Evolutionary conservation across 2,797 vertebrate species (phyloP).

Genomic region (Lithobates sylvaticus): DNA sequence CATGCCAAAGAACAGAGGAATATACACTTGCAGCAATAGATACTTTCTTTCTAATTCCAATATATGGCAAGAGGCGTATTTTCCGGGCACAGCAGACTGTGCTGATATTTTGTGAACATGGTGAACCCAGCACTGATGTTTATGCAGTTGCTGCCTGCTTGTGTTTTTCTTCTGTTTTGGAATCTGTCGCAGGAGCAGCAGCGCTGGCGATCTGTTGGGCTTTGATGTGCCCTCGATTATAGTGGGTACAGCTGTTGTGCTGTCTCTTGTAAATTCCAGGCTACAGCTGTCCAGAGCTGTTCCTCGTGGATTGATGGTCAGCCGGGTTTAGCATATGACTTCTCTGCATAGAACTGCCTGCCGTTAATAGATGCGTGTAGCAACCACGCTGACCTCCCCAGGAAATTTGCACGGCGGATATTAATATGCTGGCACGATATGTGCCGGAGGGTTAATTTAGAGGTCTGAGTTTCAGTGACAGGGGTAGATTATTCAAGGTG

Average conservation of each 20-base stretch:
- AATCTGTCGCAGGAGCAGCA: conserved; percentile 79
- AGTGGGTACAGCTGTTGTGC: conserved; percentile 83
- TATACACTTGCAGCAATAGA: too few relatives aligned
- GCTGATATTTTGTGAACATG: too few relatives aligned
- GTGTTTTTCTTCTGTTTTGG: conserved; percentile 83
- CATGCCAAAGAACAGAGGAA: too few relatives aligned
- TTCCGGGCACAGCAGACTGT: too few relatives aligned
- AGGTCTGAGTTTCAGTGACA: neutral
- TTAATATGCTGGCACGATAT: neutral
- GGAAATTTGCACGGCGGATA: too few relatives aligned
- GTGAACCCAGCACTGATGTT: conserved; percentile 70
- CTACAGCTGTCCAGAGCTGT: conserved; percentile 71
- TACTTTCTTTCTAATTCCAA: too few relatives aligned
- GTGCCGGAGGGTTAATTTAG: neutral
- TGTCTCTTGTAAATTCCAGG: conserved; percentile 69
- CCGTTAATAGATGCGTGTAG: conserved; percentile 33
- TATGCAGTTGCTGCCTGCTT: conserved; percentile 85
- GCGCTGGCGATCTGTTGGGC: conserved; percentile 51
- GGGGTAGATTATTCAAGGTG: too few relatives aligned
- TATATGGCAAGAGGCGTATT: too few relatives aligned
- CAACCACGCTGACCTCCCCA: neutral
- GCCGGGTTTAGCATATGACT: conserved; percentile 67
- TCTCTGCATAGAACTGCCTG: conserved; percentile 61
- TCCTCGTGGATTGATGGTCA: conserved; percentile 63
- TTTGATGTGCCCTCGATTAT: conserved; percentile 66